A percentile compares a stretch with the other conserved stretches of the same genome.
Conservation (phyloP, 2,888 invertebrate genomes). For the Perithous albicinctus region DNA sequence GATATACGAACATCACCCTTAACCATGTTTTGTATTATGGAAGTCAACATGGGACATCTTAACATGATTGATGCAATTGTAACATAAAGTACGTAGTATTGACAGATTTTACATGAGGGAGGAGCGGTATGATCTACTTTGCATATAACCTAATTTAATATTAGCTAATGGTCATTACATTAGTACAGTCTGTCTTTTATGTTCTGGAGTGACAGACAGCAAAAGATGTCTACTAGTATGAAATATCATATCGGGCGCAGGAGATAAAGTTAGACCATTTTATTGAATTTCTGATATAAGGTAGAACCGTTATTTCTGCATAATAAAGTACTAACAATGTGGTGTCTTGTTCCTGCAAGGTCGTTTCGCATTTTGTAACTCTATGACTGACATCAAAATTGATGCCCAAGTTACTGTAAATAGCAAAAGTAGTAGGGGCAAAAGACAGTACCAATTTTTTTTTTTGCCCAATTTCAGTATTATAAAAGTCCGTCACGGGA, state of each 20-base stretch:
- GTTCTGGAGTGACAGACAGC: not conserved
- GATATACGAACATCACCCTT: too few species aligned
- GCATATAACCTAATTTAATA: not conserved
- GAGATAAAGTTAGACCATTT: not conserved
- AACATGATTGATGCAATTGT: too few species aligned
- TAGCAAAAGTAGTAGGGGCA: not conserved
- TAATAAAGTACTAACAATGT: conserved; percentile 27
- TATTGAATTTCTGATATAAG: not conserved
- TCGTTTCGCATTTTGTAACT: conserved; percentile 10
- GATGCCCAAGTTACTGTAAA: conserved; percentile 26
- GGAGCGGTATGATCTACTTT: not conserved
- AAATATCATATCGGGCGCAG: not conserved
- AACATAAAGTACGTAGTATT: too few species aligned
- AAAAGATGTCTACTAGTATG: not conserved
- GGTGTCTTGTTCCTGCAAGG: not conserved
- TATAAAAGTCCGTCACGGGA: conserved; percentile 12
- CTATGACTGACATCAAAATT: conserved; percentile 30
- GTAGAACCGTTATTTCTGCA: not conserved
- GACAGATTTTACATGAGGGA: too few species aligned
- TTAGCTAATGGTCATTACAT: not conserved
- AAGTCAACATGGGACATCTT: too few species aligned
- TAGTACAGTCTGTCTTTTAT: not conserved
- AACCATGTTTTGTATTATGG: too few species aligned
- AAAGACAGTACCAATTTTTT: conserved; percentile 20
- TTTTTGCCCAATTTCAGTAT: conserved; percentile 38